Evolutionary conservation across 2,888 invertebrate genomes (phyloP), one percentile per base, ranked within the genome.

Genomic region (Diaphora mendica): DNA sequence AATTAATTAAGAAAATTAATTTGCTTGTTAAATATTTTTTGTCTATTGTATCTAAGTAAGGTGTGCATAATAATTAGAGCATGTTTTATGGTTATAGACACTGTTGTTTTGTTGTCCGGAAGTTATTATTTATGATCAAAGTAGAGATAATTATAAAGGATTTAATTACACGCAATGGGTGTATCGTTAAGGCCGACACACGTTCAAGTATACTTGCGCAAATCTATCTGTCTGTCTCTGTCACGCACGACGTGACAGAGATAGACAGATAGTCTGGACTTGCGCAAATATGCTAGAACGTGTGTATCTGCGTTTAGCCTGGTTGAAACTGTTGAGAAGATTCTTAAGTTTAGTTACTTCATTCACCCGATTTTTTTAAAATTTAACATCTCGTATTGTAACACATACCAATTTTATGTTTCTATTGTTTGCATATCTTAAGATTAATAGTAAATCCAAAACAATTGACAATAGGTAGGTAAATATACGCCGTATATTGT

Each of bases 1-100:
- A 77, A 79, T 84, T 77, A 70, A 76, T 77, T 69, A 72, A 55
- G 9, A 73, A 77, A 74, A 76, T 77, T 75, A 73, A 74, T 76
- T 78, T 72, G 26, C 73, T 73, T 26, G 51, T 72, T 64, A 55
- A 2, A 15, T 35, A 76, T 75, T 51, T 77, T 80, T 74, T 78
- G 74, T 20, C 67, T 39, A 77, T 75, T 51, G 71, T 79, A 71
- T 65, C 70, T 59, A 2, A 0, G 64, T 70, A 75, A 76, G 68
- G 73, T 77, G 70, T 77, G 76, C 62, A 74, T 48, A 73, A 65
- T 72, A 71, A 75, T 72, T 75, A 69, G 64, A 69, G 26, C 30
- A 71, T 64, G 44, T 51, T 74, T 71, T 51, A 74, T 70, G 39
- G 59, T 30, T 39, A 35, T 42, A 72, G 44, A 44, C 67, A n/a